A percentile compares a stretch with the other conserved stretches of the same genome.
These are phyloP conservation scores for Panagrolaimus sp. DNA, from an alignment of 1,140 invertebrate species.

Conservation along the genomic window DNA sequence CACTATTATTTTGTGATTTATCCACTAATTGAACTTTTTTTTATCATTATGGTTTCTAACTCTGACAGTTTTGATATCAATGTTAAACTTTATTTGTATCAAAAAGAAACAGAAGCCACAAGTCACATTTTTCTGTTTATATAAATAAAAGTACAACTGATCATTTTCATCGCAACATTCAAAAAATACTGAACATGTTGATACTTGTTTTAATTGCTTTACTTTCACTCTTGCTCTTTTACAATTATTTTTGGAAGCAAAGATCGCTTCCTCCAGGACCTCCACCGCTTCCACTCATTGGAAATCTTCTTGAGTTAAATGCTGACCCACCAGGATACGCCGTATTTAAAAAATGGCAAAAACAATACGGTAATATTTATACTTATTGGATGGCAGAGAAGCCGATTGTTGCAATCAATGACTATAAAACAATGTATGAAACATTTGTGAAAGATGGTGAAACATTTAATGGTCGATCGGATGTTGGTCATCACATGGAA, in stretches of 20 bases:
- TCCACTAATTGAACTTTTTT: no score
- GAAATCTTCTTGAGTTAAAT: background rate
- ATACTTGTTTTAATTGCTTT: no score
- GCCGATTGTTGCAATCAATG: conserved; percentile 18
- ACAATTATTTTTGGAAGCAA: background rate
- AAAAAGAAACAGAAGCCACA: no score
- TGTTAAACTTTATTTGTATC: no score
- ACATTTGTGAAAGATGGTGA: conserved; percentile 25
- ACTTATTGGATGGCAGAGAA: conserved; percentile 20
- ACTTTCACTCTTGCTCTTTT: background rate
- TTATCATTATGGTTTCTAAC: no score
- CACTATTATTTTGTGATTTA: no score
- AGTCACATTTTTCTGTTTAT: no score
- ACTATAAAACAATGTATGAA: conserved; percentile 19
- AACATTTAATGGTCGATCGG: conserved; percentile 1
- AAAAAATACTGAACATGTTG: no score
- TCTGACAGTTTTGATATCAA: no score
- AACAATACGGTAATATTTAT: conserved; percentile 21
- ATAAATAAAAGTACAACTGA: no score
- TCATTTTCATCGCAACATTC: no score
- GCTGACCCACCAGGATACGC: background rate
- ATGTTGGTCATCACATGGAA: background rate
- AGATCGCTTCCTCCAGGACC: background rate
- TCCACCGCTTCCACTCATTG: background rate
- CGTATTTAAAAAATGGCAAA: background rate